Evolutionary conservation across 2,797 vertebrate genomes (phyloP).

Genomic region (Syndactyla subalaris): DNA sequence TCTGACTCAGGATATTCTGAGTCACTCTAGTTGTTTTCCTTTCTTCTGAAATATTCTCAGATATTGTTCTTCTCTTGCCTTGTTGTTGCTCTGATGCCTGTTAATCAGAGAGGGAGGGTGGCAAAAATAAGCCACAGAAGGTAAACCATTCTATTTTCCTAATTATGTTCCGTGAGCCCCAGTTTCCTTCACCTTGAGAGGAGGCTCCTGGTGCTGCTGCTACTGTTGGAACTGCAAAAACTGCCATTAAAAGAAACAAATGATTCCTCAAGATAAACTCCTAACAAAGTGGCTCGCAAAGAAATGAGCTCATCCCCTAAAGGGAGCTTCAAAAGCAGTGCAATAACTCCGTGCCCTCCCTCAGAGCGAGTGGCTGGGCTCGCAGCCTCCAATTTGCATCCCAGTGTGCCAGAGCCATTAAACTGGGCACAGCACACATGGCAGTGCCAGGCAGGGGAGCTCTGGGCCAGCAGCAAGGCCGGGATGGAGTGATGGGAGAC

Average conservation of each 20-base stretch:
- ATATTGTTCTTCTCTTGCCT: not conserved
- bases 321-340: not conserved
- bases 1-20: too few species aligned
- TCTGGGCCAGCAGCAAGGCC: not conserved
- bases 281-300: not conserved
- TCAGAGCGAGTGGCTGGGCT: not conserved
- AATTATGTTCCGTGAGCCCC: not conserved
- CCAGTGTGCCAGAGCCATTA: conserved; percentile 48
- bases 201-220: not conserved
- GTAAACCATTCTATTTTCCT: not conserved
- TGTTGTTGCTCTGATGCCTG: not conserved
- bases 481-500: not conserved
- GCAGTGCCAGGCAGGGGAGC: not conserved
- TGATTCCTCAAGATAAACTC: not conserved
- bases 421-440: conserved; percentile 5
- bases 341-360: conserved; percentile 2
- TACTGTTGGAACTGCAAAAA: not conserved
- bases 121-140: not conserved
- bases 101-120: not conserved
- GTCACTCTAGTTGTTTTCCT: not conserved
- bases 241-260: not conserved
- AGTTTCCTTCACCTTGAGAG: not conserved
- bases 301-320: not conserved
- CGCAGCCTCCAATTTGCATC: conserved; percentile 42
- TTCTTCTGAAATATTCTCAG: not conserved